phyloP scores from a whole-genome alignment of 2,797 vertebrate species.

The Crenichthys baileyi region DNA sequence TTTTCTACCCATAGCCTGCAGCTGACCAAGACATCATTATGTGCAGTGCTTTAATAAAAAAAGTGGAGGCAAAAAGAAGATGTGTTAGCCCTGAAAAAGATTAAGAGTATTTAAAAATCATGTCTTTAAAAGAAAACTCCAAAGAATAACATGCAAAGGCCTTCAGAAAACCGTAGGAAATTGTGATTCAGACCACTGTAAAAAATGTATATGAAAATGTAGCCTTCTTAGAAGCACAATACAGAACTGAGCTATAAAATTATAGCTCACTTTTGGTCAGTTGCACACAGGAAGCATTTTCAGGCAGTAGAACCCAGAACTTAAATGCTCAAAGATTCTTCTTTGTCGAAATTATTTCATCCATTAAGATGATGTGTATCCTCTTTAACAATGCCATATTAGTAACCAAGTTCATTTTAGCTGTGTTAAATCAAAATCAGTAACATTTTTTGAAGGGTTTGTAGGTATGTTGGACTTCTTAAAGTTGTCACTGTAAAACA shows the following conservation, averaged over 20 bases:
- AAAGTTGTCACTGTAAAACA: neutral
- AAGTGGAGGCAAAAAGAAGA: neutral
- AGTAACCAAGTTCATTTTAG: neutral
- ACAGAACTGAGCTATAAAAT: neutral
- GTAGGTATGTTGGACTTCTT: neutral
- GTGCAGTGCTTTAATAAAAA: neutral
- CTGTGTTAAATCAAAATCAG: neutral
- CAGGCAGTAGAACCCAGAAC: neutral
- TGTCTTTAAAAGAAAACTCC: neutral
- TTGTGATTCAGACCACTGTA: neutral
- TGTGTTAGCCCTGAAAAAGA: neutral
- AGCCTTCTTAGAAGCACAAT: neutral
- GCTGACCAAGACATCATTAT: neutral
- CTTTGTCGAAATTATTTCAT: neutral
- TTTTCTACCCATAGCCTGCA: neutral
- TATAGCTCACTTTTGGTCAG: neutral
- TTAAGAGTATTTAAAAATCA: neutral
- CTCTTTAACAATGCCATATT: neutral
- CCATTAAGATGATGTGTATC: neutral
- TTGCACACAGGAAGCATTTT: neutral
- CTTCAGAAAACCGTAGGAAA: neutral
- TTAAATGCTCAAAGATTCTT: neutral
- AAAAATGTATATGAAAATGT: neutral
- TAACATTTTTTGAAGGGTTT: neutral
- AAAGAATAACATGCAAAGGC: neutral